These are phyloP conservation scores for Chymomyza fuscimana DNA, from an alignment of 2,888 invertebrate genomes.

Conservation along the genomic window DNA sequence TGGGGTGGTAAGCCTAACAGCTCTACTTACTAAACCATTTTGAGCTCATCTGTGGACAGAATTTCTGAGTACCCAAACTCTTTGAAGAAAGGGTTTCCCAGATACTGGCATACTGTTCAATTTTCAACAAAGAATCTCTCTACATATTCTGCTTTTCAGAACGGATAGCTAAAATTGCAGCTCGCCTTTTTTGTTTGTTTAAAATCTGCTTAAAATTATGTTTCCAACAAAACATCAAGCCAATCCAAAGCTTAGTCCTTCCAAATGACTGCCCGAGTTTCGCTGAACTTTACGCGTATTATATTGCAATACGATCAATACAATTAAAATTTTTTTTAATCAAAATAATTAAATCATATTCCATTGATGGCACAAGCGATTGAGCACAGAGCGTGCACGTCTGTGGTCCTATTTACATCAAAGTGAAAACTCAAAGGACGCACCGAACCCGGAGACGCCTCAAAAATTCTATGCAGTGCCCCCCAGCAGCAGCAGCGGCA, in stretches of 20 bases:
- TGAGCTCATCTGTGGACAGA: too few species aligned
- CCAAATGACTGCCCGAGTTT: neutral
- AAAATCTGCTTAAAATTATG: too few species aligned
- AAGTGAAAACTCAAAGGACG: conserved; percentile 66
- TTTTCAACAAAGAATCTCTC: too few species aligned
- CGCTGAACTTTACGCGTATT: neutral
- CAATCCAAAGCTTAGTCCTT: neutral
- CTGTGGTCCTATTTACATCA: conserved; percentile 41
- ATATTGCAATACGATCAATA: conserved; percentile 23
- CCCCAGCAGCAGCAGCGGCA: conserved; percentile 45
- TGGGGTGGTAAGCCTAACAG: too few species aligned
- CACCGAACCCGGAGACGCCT: conserved; percentile 1
- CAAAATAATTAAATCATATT: conserved; percentile 73
- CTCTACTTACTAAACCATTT: too few species aligned
- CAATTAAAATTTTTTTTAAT: conserved; percentile 54
- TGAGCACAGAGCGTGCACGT: conserved; percentile 39
- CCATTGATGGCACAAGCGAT: conserved; percentile 67
- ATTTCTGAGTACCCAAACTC: too few species aligned
- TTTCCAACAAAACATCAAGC: neutral
- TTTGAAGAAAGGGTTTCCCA: too few species aligned
- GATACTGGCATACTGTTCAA: too few species aligned
- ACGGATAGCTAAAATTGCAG: too few species aligned
- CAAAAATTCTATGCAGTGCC: neutral
- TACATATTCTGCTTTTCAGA: too few species aligned
- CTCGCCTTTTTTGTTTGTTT: too few species aligned